Evolutionary conservation across 2,113 vertebrate species (phyloP), one percentile per base, ranked within the genome.

Genomic region (Cariama cristata): DNA sequence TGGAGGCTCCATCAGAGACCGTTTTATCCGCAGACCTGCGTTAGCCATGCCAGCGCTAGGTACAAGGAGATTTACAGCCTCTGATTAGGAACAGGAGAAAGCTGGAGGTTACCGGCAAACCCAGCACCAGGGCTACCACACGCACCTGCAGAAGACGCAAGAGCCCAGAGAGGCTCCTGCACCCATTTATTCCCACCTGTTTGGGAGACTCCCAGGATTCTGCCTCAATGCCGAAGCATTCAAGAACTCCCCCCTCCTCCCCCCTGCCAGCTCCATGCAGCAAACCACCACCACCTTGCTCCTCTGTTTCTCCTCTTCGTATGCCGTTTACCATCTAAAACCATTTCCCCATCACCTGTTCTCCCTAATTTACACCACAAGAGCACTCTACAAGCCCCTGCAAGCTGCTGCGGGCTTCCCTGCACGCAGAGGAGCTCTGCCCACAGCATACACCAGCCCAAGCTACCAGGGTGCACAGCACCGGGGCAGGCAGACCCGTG

Each of bases 41-140:
- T 83, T 94, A 93, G 89, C 95, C 95, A 94, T 96, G 94, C 94
- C 47, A 74, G 76, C 24, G 2, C 42, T 24, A 82, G 93, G 91
- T 87, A 97, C 2, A 5, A 55, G 74, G 53, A 90, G 95, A 97
- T 97, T 96, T 96, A 97, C 16, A 38, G 60, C 38, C 81, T 73
- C 84, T 95, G 94, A 96, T 94, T 69, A 90, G 59, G 64, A 97
- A 82, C 89, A 94, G 97, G 26, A 85, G 91, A 91, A 83, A 85
- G 66, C 45, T 24, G 16, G 58, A 72, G 66, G 55, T 55, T 75
- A 82, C 75, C 11, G 2, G 44, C 60, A 71, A 62, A 32, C 42
- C 40, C 40, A 30, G 47, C 49, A 20, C 35, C 33, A 45, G 67
- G 33, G 40, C 49, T 26, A 15, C 32, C 58, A 4, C 17, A 11